Percentiles rank a stretch among this genome's conserved stretches.
Conservation (phyloP, 1,140 invertebrate genomes). For the Oreohelix idahoensis region DNA sequence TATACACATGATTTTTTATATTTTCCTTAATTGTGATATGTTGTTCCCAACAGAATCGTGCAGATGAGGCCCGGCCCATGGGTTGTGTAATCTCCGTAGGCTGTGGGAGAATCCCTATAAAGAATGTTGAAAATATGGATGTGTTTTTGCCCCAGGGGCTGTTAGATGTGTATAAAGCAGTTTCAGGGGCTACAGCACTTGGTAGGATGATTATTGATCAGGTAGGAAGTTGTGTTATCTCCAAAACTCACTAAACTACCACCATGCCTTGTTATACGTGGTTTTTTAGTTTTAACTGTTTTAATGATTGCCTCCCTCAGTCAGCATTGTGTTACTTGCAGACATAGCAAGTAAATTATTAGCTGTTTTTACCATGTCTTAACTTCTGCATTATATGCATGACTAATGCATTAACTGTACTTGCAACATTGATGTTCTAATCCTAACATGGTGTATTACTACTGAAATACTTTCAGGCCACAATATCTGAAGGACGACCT, state of each 20-base stretch:
- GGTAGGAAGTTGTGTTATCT: conserved; percentile 73
- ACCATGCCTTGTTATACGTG: too few relatives aligned
- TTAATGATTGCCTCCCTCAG: too few relatives aligned
- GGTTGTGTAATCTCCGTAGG: conserved; percentile 75
- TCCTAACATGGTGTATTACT: neutral
- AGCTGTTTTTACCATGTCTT: too few relatives aligned
- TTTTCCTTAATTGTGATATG: too few relatives aligned
- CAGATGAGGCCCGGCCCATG: conserved; percentile 59
- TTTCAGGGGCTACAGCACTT: conserved; percentile 83
- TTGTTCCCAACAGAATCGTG: conserved; percentile 70
- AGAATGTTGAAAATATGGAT: conserved; percentile 82
- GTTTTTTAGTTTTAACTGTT: too few relatives aligned
- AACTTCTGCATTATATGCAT: too few relatives aligned
- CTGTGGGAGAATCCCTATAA: conserved; percentile 72
- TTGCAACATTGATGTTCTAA: too few relatives aligned
- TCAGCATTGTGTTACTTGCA: too few relatives aligned
- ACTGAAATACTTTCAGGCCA: conserved; percentile 79
- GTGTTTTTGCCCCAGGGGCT: conserved; percentile 88
- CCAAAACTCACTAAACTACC: too few relatives aligned
- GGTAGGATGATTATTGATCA: conserved; percentile 84
- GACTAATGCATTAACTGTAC: too few relatives aligned
- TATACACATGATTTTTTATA: too few relatives aligned
- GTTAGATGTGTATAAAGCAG: conserved; percentile 85
- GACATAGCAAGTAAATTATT: too few relatives aligned
- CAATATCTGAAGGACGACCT: conserved; percentile 89